Evolutionary conservation across 2,797 vertebrate genomes (phyloP), one percentile per base, ranked within the genome.

Genomic region (Apodemus agrarius): DNA sequence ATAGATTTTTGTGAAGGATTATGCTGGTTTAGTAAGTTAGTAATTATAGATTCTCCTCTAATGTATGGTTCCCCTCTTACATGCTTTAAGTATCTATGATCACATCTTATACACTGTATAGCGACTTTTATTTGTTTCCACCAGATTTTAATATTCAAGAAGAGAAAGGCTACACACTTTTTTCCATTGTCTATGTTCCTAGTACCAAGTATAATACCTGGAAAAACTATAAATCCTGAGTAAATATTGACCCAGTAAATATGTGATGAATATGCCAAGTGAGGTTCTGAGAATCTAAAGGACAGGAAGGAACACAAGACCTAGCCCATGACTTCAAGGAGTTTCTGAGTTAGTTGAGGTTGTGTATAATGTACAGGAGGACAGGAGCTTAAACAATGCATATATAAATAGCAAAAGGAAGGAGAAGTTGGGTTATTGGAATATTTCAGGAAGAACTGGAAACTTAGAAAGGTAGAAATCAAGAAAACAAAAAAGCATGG

Each of bases 171-270:
- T 43, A 93, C 84, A 29, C 31, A 69, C 19, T 1, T 91, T 76
- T 95, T 94, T 31, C 4, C 13, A 40, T 22, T 74, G 16, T 78
- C n/a, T 87, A 34, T 80, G 74, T 67, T 63, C 29, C 10, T 4
- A 90, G 26, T 89, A 78, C 37, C 43, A 94, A 87, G 24, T 37
- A 88, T 52, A 14, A 22, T 69, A 11, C 54, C 26, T 93, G 31
- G 22, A 3, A 93, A 93, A 79, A 81, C n/a, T 89, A 14, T 46
- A 80, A 34, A 59, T 93, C 37, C 8, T 90, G 49, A 95, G 79
- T 46, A 93, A 87, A 86, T 83, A 61, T 37, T 59, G 80, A 3
- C 6, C 91, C 37, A 91, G 24, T 95, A 84, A 85, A 91, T 94
- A 79, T 46, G 89, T 29, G 46, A 86, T 86, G 6, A 91, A 63